Conservation (phyloP, 2,888 invertebrate genomes). For the Seira sanloemensis region DNA sequence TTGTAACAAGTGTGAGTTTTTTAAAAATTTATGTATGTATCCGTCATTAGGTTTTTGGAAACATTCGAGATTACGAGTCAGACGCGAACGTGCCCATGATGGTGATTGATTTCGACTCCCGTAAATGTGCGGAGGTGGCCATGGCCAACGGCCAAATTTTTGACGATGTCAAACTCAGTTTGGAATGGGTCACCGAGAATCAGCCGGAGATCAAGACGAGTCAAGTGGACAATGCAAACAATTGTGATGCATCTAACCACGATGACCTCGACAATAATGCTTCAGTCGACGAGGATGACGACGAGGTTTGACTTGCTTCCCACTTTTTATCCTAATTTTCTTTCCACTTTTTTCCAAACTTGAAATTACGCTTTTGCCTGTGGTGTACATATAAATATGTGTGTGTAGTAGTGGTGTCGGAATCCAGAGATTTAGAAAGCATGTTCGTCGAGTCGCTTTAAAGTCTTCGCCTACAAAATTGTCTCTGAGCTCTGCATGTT, state of each 20-base stretch:
- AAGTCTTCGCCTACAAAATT: no score
- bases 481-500: no score
- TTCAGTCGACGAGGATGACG: constrained; percentile 76
- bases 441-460: no score
- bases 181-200: constrained; percentile 76
- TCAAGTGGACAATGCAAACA: constrained; percentile 40
- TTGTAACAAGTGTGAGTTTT: no score
- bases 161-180: constrained; percentile 79
- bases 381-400: no score
- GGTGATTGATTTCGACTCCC: constrained; percentile 84
- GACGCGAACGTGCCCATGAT: constrained; percentile 86
- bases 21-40: no score
- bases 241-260: constrained; percentile 56
- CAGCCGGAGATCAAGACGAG: background rate
- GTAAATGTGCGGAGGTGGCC: constrained; percentile 88
- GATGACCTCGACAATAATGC: constrained; percentile 77
- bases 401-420: no score
- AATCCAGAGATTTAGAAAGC: no score
- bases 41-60: constrained; percentile 87
- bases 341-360: constrained; percentile 15
- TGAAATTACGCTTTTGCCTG: background rate
- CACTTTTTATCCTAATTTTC: constrained; percentile 65
- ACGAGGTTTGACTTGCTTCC: constrained; percentile 72
- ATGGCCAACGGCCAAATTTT: constrained; percentile 86
- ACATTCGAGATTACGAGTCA: constrained; percentile 88